phyloP scores from a whole-genome alignment of 2,113 vertebrate genomes.

The Kryptolebias marmoratus region DNA sequence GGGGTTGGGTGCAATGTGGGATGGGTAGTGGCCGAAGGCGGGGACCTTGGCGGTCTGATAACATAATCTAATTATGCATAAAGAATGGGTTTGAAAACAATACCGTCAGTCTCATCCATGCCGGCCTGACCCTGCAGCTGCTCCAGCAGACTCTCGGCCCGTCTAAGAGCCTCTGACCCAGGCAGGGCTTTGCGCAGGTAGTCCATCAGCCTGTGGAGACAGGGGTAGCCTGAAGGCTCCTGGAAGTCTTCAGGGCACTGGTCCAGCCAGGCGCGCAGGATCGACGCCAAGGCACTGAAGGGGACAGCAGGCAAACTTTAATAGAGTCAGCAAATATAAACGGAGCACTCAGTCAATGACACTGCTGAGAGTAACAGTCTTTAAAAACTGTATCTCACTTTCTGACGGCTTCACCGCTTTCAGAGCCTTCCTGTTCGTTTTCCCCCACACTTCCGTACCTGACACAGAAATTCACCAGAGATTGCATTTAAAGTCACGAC shows the following conservation, averaged over 20 bases:
- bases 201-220: conserved; percentile 84
- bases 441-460: conserved; percentile 86
- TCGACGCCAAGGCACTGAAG: conserved; percentile 87
- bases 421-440: conserved; percentile 72
- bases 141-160: conserved; percentile 87
- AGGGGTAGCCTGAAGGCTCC: conserved; percentile 86
- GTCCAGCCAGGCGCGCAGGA: conserved; percentile 92
- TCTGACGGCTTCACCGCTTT: conserved; percentile 83
- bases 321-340: too few relatives aligned
- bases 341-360: neutral
- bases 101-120: conserved; percentile 84
- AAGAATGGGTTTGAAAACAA: neutral
- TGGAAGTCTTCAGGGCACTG: conserved; percentile 94
- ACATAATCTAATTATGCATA: too few relatives aligned
- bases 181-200: conserved; percentile 87
- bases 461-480: conserved; percentile 20
- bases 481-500: neutral
- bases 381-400: conserved; percentile 81
- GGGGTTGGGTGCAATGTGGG: too few relatives aligned
- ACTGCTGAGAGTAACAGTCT: neutral
- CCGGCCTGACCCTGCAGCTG: conserved; percentile 85
- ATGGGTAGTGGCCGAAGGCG: too few relatives aligned
- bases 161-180: conserved; percentile 85
- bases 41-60: too few relatives aligned
- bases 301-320: conserved; percentile 11